Percentiles rank a stretch among this genome's conserved stretches.
These are phyloP conservation scores for Lathamus discolor DNA, from an alignment of 2,113 vertebrate species.

Conservation along the genomic window DNA sequence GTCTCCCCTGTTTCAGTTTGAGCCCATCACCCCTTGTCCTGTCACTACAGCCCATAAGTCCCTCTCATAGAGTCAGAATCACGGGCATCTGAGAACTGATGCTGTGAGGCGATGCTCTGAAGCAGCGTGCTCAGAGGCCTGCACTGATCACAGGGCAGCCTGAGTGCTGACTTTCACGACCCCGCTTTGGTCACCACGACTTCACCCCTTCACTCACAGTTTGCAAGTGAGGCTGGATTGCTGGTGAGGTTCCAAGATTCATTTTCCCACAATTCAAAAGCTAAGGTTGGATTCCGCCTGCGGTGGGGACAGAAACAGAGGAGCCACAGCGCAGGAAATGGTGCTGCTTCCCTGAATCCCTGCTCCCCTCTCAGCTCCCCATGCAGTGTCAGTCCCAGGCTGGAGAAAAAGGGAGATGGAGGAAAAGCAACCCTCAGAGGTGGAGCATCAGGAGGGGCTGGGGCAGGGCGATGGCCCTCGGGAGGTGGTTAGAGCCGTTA, in stretches of 20 bases:
- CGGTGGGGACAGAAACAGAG: neutral
- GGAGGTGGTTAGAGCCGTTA: neutral
- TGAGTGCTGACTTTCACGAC: fast-evolving
- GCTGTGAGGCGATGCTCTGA: too few relatives aligned
- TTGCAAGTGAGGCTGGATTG: neutral
- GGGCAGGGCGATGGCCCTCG: fast-evolving
- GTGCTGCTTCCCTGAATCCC: fast-evolving
- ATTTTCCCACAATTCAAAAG: neutral
- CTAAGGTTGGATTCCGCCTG: neutral
- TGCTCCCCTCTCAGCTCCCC: neutral
- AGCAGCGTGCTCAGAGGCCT: too few relatives aligned
- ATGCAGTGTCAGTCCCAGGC: fast-evolving
- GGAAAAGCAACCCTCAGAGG: fast-evolving
- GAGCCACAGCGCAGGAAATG: neutral
- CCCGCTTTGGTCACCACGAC: fast-evolving
- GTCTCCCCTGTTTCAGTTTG: neutral
- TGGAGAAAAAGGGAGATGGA: neutral
- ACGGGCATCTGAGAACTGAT: fast-evolving
- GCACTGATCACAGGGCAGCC: neutral
- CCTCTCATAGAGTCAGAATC: neutral
- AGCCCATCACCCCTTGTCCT: neutral
- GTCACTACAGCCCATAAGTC: neutral
- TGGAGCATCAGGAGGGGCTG: fast-evolving
- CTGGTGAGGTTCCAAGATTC: neutral
- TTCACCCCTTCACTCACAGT: fast-evolving